A percentile compares a stretch with the other conserved stretches of the same genome.
phyloP scores from a whole-genome alignment of 2,797 vertebrate species.

The Momotus momota region DNA sequence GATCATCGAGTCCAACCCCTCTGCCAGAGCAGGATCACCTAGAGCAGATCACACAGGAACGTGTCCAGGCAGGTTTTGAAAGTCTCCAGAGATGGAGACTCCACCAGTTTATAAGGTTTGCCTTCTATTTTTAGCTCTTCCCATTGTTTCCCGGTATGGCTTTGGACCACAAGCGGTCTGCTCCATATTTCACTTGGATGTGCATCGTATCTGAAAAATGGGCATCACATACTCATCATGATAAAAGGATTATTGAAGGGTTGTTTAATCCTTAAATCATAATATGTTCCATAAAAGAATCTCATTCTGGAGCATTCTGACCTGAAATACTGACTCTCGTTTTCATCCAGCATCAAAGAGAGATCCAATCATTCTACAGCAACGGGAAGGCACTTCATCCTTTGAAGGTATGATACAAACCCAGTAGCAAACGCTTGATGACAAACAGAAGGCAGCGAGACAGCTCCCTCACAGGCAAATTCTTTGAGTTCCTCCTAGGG shows the following conservation, averaged over 20 bases:
- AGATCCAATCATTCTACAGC: neutral
- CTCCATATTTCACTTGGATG: neutral
- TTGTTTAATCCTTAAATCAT: neutral
- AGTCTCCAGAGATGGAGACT: too few relatives aligned
- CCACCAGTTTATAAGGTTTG: neutral
- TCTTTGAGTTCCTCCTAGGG: neutral
- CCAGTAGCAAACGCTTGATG: neutral
- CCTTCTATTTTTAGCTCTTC: neutral
- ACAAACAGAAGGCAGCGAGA: neutral
- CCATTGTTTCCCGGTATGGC: neutral
- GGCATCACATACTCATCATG: accelerated
- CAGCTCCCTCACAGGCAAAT: neutral
- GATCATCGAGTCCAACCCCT: too few relatives aligned
- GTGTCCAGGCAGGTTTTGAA: too few relatives aligned
- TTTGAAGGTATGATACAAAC: neutral
- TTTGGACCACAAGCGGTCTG: neutral
- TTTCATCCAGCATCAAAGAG: neutral
- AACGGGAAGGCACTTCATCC: neutral
- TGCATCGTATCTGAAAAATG: neutral
- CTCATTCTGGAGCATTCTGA: neutral
- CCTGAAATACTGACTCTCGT: neutral
- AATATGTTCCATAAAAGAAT: neutral
- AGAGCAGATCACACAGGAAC: too few relatives aligned
- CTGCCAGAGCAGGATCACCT: too few relatives aligned
- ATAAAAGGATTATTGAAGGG: neutral